These are phyloP conservation scores for Tenrec ecaudatus DNA, from an alignment of 2,113 vertebrate genomes.

Conservation along the genomic window DNA sequence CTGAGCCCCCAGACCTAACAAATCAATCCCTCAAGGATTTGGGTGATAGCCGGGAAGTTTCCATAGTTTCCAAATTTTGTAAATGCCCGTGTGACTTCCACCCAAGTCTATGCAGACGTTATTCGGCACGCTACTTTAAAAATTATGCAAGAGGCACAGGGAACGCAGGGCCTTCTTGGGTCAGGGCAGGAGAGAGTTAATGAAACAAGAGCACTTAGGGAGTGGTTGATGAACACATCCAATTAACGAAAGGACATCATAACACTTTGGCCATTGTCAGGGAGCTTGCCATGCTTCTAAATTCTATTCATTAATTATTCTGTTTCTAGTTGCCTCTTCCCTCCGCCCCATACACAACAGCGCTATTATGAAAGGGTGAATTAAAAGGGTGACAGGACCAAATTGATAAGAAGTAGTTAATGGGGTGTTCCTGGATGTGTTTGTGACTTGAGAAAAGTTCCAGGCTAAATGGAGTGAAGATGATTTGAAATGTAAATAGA, in stretches of 20 bases:
- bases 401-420: constrained; percentile 64
- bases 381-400: constrained; percentile 54
- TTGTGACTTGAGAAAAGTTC: constrained; percentile 74
- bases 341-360: neutral
- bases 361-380: constrained; percentile 56
- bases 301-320: constrained; percentile 66
- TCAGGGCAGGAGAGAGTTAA: constrained; percentile 28
- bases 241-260: constrained; percentile 68
- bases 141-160: neutral
- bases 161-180: too few species aligned
- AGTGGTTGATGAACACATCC: constrained; percentile 55
- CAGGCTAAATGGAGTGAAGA: constrained; percentile 71
- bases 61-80: too few species aligned
- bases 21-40: too few species aligned
- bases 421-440: constrained; percentile 56
- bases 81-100: too few species aligned
- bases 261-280: constrained; percentile 57
- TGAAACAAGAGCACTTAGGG: neutral
- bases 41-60: too few species aligned
- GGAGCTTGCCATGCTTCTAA: constrained; percentile 28
- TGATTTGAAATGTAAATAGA: constrained; percentile 77
- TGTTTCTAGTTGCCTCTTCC: neutral
- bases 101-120: neutral
- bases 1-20: too few species aligned
- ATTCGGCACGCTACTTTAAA: neutral